Conservation (phyloP, 2,113 vertebrate genomes). For the Cercocebus atys region DNA sequence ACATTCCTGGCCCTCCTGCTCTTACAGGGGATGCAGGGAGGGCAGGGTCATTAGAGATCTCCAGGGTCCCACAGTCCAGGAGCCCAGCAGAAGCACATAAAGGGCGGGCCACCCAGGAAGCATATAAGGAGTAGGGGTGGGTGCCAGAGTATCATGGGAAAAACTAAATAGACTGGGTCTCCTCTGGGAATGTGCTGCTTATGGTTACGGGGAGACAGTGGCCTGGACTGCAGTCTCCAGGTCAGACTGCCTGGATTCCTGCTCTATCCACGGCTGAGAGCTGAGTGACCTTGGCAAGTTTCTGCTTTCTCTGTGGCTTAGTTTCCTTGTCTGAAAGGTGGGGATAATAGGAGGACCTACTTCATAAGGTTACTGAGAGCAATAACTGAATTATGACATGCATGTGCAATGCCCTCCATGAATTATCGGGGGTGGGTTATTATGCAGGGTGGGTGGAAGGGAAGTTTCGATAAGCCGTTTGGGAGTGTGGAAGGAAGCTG, state of each 20-base stretch:
- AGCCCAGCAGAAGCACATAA: not conserved
- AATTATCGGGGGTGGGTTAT: too few relatives aligned
- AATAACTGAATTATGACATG: fast-evolving
- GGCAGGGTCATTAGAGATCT: fast-evolving
- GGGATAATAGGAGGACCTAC: fast-evolving
- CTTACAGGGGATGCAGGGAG: too few relatives aligned
- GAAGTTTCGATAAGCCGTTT: not conserved
- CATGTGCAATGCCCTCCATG: fast-evolving
- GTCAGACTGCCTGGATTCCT: not conserved
- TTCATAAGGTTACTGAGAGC: not conserved
- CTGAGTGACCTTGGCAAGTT: not conserved
- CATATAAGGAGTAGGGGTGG: not conserved
- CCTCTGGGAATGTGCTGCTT: too few relatives aligned
- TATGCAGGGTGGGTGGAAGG: not conserved
- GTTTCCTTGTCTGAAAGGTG: not conserved
- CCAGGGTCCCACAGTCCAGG: fast-evolving
- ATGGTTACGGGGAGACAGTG: fast-evolving
- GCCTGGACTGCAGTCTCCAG: not conserved
- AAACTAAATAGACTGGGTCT: fast-evolving
- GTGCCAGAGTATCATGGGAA: too few relatives aligned
- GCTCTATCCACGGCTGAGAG: fast-evolving
- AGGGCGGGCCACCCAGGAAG: not conserved
- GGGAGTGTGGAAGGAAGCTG: not conserved
- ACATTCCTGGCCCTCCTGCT: fast-evolving
- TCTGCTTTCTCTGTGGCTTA: not conserved